These are phyloP conservation scores for Notamacropus eugenii DNA, from an alignment of 2,797 vertebrate genomes.

Conservation along the genomic window DNA sequence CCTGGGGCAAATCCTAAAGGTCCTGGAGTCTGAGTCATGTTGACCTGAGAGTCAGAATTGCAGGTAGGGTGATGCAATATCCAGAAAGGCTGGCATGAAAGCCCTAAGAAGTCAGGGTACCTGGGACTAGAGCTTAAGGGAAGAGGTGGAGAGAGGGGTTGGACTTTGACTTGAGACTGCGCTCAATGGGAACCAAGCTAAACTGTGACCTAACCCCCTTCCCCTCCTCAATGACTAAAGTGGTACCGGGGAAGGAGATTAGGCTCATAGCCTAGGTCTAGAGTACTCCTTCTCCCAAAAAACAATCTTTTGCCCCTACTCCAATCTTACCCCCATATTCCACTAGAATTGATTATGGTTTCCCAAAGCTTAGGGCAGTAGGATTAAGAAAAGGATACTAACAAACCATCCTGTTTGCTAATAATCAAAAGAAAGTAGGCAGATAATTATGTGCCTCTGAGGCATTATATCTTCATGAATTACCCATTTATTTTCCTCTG, in stretches of 20 bases:
- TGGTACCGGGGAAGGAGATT: no score
- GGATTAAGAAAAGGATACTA: neutral
- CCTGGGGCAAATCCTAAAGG: no score
- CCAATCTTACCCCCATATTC: neutral
- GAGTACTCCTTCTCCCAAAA: neutral
- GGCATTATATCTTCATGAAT: neutral
- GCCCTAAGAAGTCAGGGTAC: neutral
- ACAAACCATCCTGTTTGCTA: neutral
- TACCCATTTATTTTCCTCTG: conserved; percentile 13
- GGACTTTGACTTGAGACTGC: neutral
- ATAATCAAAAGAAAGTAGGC: neutral
- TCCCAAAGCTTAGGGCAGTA: neutral
- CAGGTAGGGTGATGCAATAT: neutral
- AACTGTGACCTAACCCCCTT: no score
- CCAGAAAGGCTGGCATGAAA: no score
- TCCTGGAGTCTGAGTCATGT: neutral
- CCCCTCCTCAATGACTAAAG: no score
- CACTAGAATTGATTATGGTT: neutral
- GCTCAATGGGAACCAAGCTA: neutral
- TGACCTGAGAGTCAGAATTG: neutral
- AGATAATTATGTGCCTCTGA: neutral
- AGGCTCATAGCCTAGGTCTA: no score
- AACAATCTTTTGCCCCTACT: neutral
- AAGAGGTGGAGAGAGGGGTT: neutral
- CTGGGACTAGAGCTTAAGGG: neutral